Conservation (phyloP, 2,888 invertebrate genomes). For the Tortrix viridana region DNA sequence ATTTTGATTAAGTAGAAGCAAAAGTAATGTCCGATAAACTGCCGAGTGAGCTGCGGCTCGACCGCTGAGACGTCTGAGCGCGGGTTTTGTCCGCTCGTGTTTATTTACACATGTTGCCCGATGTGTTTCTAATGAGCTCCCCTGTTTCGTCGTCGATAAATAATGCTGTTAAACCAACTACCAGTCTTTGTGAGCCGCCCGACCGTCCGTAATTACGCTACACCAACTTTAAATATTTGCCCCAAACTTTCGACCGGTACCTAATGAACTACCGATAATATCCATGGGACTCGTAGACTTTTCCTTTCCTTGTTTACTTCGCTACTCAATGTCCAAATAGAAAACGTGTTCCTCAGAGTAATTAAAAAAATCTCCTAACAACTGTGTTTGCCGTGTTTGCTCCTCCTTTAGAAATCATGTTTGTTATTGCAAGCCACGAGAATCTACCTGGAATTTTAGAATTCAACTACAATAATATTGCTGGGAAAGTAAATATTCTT, state of each 20-base stretch:
- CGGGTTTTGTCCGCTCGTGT: conserved; percentile 61
- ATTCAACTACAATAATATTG: conserved; percentile 70
- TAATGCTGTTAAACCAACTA: conserved; percentile 75
- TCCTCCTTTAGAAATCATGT: conserved; percentile 62
- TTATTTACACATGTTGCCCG: conserved; percentile 77
- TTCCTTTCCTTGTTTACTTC: conserved; percentile 54
- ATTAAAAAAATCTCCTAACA: conserved; percentile 62
- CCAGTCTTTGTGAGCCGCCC: conserved; percentile 71
- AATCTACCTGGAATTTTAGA: conserved; percentile 70
- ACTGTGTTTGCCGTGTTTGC: conserved; percentile 66
- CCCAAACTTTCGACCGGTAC: conserved; percentile 77
- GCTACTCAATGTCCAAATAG: conserved; percentile 66
- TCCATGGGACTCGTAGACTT: conserved; percentile 49
- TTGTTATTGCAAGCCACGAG: conserved; percentile 64
- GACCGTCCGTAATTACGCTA: conserved; percentile 71
- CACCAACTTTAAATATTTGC: conserved; percentile 76
- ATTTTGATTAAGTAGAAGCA: neutral
- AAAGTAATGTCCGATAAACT: conserved; percentile 40
- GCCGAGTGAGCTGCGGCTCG: conserved; percentile 42
- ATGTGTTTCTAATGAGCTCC: conserved; percentile 79
- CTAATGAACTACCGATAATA: conserved; percentile 79
- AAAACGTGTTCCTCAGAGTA: conserved; percentile 63
- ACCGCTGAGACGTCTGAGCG: conserved; percentile 69
- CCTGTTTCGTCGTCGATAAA: conserved; percentile 60
- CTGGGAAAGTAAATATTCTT: conserved; percentile 69